Evolutionary conservation across 1,140 invertebrate genomes (phyloP).

Genomic region (Drosophila burlai): DNA sequence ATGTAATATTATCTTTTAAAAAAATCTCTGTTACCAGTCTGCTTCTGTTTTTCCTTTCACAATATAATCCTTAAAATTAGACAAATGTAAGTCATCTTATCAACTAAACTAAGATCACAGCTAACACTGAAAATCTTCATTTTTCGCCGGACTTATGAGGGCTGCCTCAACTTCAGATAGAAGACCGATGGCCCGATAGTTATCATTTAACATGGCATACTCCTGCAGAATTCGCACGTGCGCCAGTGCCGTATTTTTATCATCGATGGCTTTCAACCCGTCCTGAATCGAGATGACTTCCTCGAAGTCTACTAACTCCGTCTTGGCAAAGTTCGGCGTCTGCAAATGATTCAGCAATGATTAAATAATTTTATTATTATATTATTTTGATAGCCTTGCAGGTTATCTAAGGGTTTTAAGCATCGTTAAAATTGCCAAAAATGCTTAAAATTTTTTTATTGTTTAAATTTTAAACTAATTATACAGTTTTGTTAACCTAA

Average conservation of each 20-base stretch:
- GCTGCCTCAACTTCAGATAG: conserved; percentile 58
- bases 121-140: conserved; percentile 34
- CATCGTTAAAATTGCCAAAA: too few species aligned
- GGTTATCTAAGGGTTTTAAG: too few species aligned
- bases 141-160: conserved; percentile 40
- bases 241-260: conserved; percentile 39
- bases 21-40: neutral
- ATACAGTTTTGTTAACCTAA: too few species aligned
- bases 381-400: too few species aligned
- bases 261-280: conserved; percentile 12
- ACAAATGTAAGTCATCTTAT: neutral
- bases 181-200: conserved; percentile 66
- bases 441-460: too few species aligned
- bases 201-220: conserved; percentile 64
- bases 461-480: too few species aligned
- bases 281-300: neutral
- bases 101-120: neutral
- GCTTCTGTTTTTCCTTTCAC: neutral
- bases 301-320: neutral
- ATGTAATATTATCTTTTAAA: too few species aligned
- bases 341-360: neutral
- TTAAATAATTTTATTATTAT: too few species aligned
- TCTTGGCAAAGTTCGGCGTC: neutral
- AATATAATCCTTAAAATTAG: neutral
- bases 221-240: conserved; percentile 57